Evolutionary conservation across 2,888 invertebrate genomes (phyloP), one percentile per base, ranked within the genome.

Genomic region (Aporophyla nigra): DNA sequence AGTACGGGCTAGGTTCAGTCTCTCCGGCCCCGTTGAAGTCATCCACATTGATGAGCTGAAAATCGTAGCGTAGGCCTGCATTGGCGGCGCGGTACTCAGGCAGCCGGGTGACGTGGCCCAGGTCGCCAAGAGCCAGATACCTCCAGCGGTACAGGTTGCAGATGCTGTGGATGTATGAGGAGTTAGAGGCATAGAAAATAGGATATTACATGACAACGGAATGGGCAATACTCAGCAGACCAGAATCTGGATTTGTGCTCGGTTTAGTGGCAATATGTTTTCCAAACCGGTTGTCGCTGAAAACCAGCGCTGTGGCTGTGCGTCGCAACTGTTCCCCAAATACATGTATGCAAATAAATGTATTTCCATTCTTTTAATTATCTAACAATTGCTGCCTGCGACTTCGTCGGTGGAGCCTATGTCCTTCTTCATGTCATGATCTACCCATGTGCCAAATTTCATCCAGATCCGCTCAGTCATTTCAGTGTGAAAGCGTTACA

Each of bases 21-120:
- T 99, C 99, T 0, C 99, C 99, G 14, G 98, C 98, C 10, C 99
- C 99, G 93, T 99, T 99, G 95, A 99, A 99, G 94, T 99, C 99
- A 86, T 98, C 98, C 0, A 99, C 99, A 94, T 99, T 98, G 84
- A 99, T 97, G 0, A 99, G 97, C 94, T 99, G 99, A 97, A 98
- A 99, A 94, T 99, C 99, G 93, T 98, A 98, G 1, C 97, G 97
- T 88, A 99, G 98, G 5, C 99, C 99, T 0, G 99, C 98, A 96
- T 99, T 99, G 24, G 99, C 99, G 1, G 97, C 97, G 86, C 98
- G 97, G 96, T 99, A 99, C 94, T 99, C 99, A 0, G 98, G 97
- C 92, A 98, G 97, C 5, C 97, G 97, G 74, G 98, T 97, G 63
- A 99, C 99, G 94, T 99, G 99, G 1, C 97, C 97, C 87, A 99